Percentiles rank a stretch among this genome's conserved stretches.
phyloP scores from a whole-genome alignment of 2,797 vertebrate species.

The Paguma larvata region DNA sequence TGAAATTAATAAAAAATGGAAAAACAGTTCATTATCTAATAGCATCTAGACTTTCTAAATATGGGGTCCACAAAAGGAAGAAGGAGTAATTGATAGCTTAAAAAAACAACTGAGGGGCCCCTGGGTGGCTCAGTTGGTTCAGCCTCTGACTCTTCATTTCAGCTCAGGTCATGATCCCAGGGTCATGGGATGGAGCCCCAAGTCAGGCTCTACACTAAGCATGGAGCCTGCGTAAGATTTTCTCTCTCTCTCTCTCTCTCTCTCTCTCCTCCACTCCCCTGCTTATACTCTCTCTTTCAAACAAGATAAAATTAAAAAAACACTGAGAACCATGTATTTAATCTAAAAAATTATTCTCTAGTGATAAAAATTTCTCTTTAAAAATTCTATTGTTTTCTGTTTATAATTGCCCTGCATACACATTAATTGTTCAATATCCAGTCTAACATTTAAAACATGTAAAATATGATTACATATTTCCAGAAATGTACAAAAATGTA shows the following conservation, averaged over 20 bases:
- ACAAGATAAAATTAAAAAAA: not conserved
- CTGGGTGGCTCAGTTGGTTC: too few relatives aligned
- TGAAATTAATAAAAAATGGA: conserved; percentile 56
- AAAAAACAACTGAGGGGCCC: not conserved
- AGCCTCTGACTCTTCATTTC: too few relatives aligned
- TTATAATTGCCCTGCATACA: not conserved
- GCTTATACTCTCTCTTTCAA: too few relatives aligned
- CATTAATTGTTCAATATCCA: not conserved
- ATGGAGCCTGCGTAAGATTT: too few relatives aligned
- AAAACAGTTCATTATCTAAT: not conserved
- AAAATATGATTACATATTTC: not conserved
- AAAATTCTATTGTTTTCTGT: not conserved
- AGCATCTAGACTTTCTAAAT: conserved; percentile 20
- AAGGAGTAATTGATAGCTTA: not conserved
- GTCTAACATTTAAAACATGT: not conserved
- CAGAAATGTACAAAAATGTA: not conserved
- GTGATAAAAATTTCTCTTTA: not conserved
- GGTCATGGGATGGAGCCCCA: too few relatives aligned
- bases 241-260: too few relatives aligned
- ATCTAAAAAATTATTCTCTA: not conserved
- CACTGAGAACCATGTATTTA: not conserved
- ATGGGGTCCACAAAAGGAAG: not conserved
- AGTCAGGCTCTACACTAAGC: too few relatives aligned
- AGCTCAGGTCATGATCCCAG: too few relatives aligned
- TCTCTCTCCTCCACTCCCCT: too few relatives aligned